A percentile compares a stretch with the other conserved stretches of the same genome.
These are phyloP conservation scores for Burhinus bistriatus DNA, from an alignment of 2,113 vertebrate genomes.

Conservation along the genomic window DNA sequence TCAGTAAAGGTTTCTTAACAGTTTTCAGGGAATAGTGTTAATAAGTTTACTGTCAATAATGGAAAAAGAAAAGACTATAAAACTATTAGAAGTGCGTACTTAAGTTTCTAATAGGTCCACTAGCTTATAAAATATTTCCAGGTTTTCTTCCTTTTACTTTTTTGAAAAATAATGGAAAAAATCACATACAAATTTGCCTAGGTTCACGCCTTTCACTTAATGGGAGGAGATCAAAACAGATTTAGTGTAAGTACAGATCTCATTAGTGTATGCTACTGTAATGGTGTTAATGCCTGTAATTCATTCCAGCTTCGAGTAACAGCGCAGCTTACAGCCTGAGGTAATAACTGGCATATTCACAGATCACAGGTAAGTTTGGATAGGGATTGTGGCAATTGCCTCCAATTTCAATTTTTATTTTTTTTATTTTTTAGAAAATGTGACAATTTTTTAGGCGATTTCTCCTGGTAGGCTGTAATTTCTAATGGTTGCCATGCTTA, in stretches of 20 bases:
- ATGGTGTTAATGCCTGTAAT: background rate
- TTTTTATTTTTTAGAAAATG: background rate
- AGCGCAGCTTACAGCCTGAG: background rate
- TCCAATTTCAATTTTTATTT: background rate
- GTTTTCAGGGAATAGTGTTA: background rate
- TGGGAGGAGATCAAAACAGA: background rate
- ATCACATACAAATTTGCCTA: background rate
- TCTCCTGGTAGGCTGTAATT: background rate
- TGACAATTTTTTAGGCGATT: background rate
- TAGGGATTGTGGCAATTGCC: background rate
- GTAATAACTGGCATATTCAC: background rate
- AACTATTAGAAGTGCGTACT: background rate
- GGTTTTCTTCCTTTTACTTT: background rate
- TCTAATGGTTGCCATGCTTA: background rate
- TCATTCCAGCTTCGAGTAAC: background rate
- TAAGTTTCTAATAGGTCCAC: background rate
- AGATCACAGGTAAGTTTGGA: background rate
- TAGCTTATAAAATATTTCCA: background rate
- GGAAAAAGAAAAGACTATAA: background rate
- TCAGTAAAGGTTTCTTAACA: background rate
- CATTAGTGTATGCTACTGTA: background rate
- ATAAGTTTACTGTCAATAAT: background rate
- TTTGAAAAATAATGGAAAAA: background rate
- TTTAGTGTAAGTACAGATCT: background rate
- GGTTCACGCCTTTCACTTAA: background rate